Evolutionary conservation across 2,113 vertebrate species (phyloP).

Genomic region (Pteruthius melanotis): DNA sequence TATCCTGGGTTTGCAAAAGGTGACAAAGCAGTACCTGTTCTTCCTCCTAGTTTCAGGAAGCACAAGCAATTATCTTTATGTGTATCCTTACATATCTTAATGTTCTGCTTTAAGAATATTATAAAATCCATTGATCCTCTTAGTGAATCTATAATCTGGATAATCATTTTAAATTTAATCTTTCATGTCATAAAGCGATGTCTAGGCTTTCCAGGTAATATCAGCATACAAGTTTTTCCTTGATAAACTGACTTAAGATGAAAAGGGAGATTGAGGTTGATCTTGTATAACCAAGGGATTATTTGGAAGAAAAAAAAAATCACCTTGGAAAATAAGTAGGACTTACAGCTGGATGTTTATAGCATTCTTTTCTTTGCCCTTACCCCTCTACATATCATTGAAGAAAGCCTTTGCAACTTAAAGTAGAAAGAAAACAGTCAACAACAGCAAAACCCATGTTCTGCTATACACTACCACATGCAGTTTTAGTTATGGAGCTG

Average conservation of each 20-base stretch:
- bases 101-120: constrained; percentile 35
- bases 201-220: background rate
- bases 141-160: constrained; percentile 45
- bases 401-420: background rate
- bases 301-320: background rate
- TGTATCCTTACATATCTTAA: background rate
- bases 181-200: constrained; percentile 14
- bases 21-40: background rate
- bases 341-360: background rate
- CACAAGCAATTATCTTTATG: constrained; percentile 6
- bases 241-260: background rate
- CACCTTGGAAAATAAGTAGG: background rate
- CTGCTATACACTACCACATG: background rate
- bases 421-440: background rate
- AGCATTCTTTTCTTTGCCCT: background rate
- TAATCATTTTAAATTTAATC: constrained; percentile 54
- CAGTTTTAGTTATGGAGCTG: background rate
- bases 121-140: constrained; percentile 59
- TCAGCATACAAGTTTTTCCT: background rate
- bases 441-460: background rate
- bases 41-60: background rate
- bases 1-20: background rate
- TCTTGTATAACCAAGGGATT: background rate
- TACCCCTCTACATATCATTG: too few species aligned
- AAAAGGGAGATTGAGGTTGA: background rate